Evolutionary conservation across 2,113 vertebrate species (phyloP).

Genomic region (Mandrillus leucophaeus): DNA sequence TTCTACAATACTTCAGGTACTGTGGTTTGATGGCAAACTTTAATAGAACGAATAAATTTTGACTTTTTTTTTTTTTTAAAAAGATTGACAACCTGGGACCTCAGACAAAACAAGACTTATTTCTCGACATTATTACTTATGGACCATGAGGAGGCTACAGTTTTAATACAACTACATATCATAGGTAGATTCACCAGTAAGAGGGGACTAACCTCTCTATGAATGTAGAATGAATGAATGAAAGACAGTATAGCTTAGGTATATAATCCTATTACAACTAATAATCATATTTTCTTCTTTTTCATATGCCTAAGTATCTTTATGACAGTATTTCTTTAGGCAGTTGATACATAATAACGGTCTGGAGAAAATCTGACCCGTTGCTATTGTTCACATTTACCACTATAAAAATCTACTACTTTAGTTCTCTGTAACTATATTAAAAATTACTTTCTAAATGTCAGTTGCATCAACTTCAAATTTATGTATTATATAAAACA

Average conservation of each 20-base stretch:
- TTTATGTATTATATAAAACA: background rate
- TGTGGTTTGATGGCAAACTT: background rate
- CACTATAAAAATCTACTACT: background rate
- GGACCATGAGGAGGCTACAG: background rate
- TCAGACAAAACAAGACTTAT: background rate
- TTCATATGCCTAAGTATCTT: background rate
- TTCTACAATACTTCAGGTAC: background rate
- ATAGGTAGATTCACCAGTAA: background rate
- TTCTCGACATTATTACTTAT: background rate
- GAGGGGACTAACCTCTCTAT: background rate
- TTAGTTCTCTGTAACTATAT: background rate
- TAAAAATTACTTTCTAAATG: conserved; percentile 45
- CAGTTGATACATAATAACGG: background rate
- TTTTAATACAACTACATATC: background rate
- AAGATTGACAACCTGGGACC: background rate
- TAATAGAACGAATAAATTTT: background rate
- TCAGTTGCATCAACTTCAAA: background rate
- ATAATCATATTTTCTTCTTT: background rate
- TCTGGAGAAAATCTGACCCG: background rate
- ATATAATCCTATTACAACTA: background rate
- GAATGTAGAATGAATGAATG: background rate
- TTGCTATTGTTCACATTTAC: background rate
- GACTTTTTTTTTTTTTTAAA: background rate
- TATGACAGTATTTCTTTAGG: background rate
- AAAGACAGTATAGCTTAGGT: background rate